These are phyloP conservation scores for Xiphydria camelus DNA, from an alignment of 2,888 invertebrate species.

Conservation along the genomic window DNA sequence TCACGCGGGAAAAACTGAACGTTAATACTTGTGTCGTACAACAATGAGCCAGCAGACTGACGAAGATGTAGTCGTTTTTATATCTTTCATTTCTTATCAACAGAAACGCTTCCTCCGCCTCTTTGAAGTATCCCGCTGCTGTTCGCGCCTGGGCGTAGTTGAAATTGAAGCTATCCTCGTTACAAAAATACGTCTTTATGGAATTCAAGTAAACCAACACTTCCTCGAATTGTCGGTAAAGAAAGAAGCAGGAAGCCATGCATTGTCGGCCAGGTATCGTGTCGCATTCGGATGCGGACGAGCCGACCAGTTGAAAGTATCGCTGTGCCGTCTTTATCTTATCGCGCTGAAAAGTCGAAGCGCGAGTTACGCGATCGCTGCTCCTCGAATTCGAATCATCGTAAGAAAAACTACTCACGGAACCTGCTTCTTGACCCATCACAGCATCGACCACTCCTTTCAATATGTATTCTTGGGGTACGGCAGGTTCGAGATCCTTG, in stretches of 20 bases:
- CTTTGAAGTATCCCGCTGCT: constrained; percentile 89
- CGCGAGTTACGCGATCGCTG: not conserved
- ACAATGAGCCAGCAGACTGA: constrained; percentile 85
- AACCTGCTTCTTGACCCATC: constrained; percentile 88
- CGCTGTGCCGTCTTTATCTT: constrained; percentile 94
- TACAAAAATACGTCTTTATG: constrained; percentile 91
- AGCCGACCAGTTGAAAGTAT: constrained; percentile 94
- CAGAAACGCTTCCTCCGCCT: constrained; percentile 89
- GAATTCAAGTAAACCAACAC: constrained; percentile 95
- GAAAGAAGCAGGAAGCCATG: constrained; percentile 97
- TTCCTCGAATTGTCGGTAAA: constrained; percentile 93
- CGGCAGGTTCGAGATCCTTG: constrained; percentile 89
- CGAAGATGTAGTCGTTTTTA: constrained; percentile 81
- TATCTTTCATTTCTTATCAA: constrained; percentile 83
- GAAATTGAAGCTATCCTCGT: constrained; percentile 80
- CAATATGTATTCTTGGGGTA: constrained; percentile 94
- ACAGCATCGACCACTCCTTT: constrained; percentile 95
- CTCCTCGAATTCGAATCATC: not conserved
- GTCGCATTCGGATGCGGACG: constrained; percentile 95
- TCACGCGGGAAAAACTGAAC: not conserved
- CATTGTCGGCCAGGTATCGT: constrained; percentile 97
- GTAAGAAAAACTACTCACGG: constrained; percentile 65
- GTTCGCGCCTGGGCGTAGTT: constrained; percentile 87
- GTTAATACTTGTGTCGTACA: constrained; percentile 59
- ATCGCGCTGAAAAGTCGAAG: constrained; percentile 76